These are phyloP conservation scores for Bombus consobrinus DNA, from an alignment of 1,140 invertebrate species.

Conservation along the genomic window DNA sequence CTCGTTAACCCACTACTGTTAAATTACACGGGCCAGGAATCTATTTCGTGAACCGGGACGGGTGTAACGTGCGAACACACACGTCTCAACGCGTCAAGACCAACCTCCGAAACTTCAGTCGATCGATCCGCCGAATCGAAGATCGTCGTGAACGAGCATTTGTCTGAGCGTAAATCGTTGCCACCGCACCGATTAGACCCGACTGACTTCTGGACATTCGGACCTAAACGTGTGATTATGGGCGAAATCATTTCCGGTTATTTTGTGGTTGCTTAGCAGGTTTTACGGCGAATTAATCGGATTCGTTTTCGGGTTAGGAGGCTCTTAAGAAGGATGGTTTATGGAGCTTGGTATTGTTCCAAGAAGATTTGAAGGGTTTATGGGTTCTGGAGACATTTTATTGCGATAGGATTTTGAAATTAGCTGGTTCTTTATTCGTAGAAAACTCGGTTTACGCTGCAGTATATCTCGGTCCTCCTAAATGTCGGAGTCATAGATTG, in stretches of 20 bases:
- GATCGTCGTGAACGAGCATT: neutral
- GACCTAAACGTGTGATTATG: neutral
- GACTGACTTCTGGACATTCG: conserved; percentile 16
- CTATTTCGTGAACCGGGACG: conserved; percentile 11
- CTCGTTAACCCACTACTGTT: conserved; percentile 67
- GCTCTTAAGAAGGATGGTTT: neutral
- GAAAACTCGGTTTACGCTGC: neutral
- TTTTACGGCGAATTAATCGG: conserved; percentile 20
- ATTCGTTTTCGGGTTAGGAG: too few species aligned
- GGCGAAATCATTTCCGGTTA: conserved; percentile 21
- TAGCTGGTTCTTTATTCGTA: neutral
- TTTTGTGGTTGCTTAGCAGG: conserved; percentile 18
- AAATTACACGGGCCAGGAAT: conserved; percentile 56
- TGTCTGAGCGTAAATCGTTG: neutral
- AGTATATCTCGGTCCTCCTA: too few species aligned
- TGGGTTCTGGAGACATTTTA: neutral
- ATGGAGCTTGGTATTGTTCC: neutral
- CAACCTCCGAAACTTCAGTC: neutral
- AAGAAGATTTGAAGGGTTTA: neutral
- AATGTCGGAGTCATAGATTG: too few species aligned
- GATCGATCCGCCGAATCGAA: neutral
- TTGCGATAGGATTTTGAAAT: too few species aligned
- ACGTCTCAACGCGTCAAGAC: neutral
- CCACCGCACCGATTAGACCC: neutral
- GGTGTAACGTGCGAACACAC: neutral